A percentile compares a stretch with the other conserved stretches of the same genome.
Conservation (phyloP, 1,140 invertebrate genomes). For the Temnothorax curvispinosus region DNA sequence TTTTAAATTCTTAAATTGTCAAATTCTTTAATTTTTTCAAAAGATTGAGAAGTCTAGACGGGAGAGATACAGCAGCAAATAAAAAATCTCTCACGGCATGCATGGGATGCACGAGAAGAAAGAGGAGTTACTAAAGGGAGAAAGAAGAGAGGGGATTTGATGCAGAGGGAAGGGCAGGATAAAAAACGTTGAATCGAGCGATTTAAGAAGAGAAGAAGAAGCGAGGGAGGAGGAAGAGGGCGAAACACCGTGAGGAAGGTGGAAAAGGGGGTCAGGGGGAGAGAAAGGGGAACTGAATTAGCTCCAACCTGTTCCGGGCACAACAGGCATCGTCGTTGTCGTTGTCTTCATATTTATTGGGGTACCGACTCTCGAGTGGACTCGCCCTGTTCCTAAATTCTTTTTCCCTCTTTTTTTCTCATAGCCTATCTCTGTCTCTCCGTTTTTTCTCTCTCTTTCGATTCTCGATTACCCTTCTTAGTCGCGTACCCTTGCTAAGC, state of each 20-base stretch:
- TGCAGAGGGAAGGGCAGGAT: constrained; percentile 34
- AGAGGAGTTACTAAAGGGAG: constrained; percentile 18
- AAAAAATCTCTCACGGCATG: constrained; percentile 66
- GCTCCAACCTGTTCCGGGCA: constrained; percentile 83
- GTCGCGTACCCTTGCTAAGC: constrained; percentile 50
- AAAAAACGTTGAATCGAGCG: constrained; percentile 61
- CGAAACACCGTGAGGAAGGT: constrained; percentile 40
- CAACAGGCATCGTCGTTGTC: constrained; percentile 81
- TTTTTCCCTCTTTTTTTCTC: constrained; percentile 56
- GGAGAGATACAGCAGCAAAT: constrained; percentile 51
- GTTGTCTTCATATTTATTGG: constrained; percentile 86
- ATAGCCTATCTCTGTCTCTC: constrained; percentile 18
- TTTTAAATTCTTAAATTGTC: background rate
- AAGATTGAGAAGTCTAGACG: constrained; percentile 28
- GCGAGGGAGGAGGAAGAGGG: constrained; percentile 14
- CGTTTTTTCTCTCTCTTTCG: constrained; percentile 31
- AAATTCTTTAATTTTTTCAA: background rate
- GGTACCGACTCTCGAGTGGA: constrained; percentile 75
- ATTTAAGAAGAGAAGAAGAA: constrained; percentile 36
- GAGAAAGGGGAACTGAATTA: constrained; percentile 78
- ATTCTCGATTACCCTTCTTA: constrained; percentile 68
- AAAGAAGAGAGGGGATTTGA: constrained; percentile 27
- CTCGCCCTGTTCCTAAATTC: constrained; percentile 74
- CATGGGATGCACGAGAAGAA: constrained; percentile 61
- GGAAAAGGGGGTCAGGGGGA: constrained; percentile 37